Evolutionary conservation across 2,797 vertebrate species (phyloP), one percentile per base, ranked within the genome.

Genomic region (Euthynnus affinis): DNA sequence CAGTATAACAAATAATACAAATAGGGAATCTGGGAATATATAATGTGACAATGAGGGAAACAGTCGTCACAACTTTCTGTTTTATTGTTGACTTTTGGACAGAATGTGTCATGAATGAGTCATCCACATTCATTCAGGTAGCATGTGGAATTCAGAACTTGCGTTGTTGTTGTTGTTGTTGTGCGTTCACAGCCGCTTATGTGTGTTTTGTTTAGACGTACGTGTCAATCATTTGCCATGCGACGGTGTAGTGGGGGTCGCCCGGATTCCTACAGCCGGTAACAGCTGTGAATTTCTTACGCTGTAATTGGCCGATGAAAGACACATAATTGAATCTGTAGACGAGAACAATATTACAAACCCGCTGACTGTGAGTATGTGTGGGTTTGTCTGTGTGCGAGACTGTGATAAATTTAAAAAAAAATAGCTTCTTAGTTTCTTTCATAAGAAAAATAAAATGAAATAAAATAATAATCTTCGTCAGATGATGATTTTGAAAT

Each of bases 261-360:
- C 60, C 34, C 32, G 23, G 71, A 69, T 69, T 66, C 57, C 65
- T 65, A 74, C 82, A 58, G 75, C 64, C 25, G 65, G 75, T 72
- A 83, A 82, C 88, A 91, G 89, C 86, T 91, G 89, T 88, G 88
- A 81, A 83, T 85, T 85, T 77, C 69, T 48, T 48, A 65, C 22
- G 22, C 84, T 78, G 73, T 87, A 86, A 92, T 80, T 91, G 86
- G 62, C 62, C 84, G 87, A 92, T 91, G 81, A 91, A 89, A 92
- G 85, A 81, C 78, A 82, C 76, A 81, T 91, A 89, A 93, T 89
- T 89, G 85, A 92, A 90, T 91, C 68, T 66, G 83, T 83, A 75
- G 85, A 88, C 71, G 69, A 79, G 72, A 70, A 65, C 52, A 68
- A 66, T 80, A 87, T 86, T 84, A 89, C 58, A 80, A 65, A 75